Base-by-base conservation (phyloP, 2,113 vertebrate species). In the Salvelinus alpinus region DNA sequence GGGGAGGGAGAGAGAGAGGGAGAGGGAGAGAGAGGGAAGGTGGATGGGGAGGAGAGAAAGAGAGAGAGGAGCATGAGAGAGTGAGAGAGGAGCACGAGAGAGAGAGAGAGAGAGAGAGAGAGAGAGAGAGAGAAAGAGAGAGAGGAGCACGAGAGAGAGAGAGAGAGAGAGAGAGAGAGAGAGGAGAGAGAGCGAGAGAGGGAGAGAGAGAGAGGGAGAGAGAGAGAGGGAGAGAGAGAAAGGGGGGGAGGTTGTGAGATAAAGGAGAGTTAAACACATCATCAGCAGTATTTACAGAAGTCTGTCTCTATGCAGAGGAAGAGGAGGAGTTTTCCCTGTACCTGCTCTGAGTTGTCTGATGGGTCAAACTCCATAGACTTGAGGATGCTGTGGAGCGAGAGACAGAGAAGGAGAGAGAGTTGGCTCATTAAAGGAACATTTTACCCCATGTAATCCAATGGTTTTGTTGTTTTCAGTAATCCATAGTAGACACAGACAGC, bases 341-440 rank as follows among this genome's bases (percentile, higher is more conserved):
- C 97, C 97, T 98, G 96, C 0, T 90, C 90, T 84, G 95, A 92
- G 83, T 91, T 91, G 75, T 99, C 96, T 1, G 95, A 92, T n/a
- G 95, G 93, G 48, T 95, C 92, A 87, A 98, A 98, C 92, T 99
- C 98, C 97, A 99, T 97, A 81, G 97, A 96, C 87, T 99, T 99
- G 82, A 99, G 93, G 82, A 98, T 97, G 83, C 98, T 99, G 92
- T 69, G 64, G 86, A 91, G 81, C 88, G 73, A n/a, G 47, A 16
- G 12, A 80, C 22, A 38, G 25, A 67, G 1, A 7, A 24, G 24
- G 24, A 4, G n/a, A 68, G 8, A 18, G 14, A 48, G 20, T 6
- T 5, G 5, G 31, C 5, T 6, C 31, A 34, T 34, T 34, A 34
- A 34, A 34, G 5, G 0, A 34, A 34, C 1, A 34, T 34, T 34